phyloP scores from a whole-genome alignment of 2,888 invertebrate species.

The Neoaliturus tenellus region DNA sequence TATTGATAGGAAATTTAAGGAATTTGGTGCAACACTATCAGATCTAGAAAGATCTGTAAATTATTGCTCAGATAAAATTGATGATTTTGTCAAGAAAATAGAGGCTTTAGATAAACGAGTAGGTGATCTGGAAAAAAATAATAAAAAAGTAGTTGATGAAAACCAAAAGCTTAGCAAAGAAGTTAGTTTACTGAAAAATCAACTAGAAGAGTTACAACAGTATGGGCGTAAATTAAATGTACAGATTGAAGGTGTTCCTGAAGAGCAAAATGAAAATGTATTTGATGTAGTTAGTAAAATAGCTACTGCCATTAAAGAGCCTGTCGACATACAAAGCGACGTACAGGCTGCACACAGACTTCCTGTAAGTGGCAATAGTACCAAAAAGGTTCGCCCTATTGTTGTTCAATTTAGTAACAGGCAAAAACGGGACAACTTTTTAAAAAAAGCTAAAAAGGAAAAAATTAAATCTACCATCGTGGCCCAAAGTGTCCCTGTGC shows the following conservation, averaged over 20 bases:
- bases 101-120: background rate
- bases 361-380: background rate
- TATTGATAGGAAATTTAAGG: background rate
- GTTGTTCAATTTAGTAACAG: background rate
- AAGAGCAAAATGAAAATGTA: background rate
- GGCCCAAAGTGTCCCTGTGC: background rate
- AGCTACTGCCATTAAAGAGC: background rate
- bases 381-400: background rate
- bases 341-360: background rate
- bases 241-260: background rate
- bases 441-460: background rate
- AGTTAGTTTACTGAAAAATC: background rate
- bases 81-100: background rate
- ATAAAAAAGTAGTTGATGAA: background rate
- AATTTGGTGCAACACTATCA: background rate
- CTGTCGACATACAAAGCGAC: no score
- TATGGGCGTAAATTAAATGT: constrained; percentile 3
- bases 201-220: background rate
- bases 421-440: constrained; percentile 7
- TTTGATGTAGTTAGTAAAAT: background rate
- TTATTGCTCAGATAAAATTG: background rate
- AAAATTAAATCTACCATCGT: background rate
- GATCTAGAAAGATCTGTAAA: constrained; percentile 20
- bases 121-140: background rate
- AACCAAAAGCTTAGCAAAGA: background rate